phyloP scores from a whole-genome alignment of 2,113 vertebrate species.

The Bambusicola thoracicus region DNA sequence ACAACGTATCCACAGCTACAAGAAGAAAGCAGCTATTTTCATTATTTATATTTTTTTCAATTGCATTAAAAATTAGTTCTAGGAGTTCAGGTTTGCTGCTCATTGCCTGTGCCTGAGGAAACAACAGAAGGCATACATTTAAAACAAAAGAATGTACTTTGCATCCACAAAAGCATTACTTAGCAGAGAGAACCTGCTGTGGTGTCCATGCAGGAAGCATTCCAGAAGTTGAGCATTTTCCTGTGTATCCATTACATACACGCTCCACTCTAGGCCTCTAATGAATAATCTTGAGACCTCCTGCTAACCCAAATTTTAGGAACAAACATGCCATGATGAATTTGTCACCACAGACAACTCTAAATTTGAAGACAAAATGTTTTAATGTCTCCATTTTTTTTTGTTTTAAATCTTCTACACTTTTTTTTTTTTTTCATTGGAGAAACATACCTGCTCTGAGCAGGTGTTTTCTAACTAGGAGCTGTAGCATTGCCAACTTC shows the following conservation, averaged over 20 bases:
- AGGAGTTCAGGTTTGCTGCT: slow-evolving; percentile 88
- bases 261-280: neutral
- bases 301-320: neutral
- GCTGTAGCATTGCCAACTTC: neutral
- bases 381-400: neutral
- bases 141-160: slow-evolving; percentile 5
- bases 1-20: slow-evolving; percentile 81
- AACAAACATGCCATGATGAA: neutral
- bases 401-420: neutral
- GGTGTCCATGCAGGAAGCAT: neutral
- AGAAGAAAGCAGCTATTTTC: slow-evolving; percentile 91
- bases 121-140: slow-evolving; percentile 53
- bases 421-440: neutral
- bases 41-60: slow-evolving; percentile 85
- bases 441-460: neutral
- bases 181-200: neutral
- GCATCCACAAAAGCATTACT: neutral
- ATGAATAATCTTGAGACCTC: neutral
- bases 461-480: neutral
- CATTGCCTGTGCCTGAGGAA: slow-evolving; percentile 89
- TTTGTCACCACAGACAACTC: neutral
- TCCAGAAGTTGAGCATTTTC: slow-evolving; percentile 9
- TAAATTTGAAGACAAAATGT: neutral
- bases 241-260: neutral
- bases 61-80: slow-evolving; percentile 87